Percentiles rank a stretch among this genome's conserved stretches.
These are phyloP conservation scores for Vidua chalybeata DNA, from an alignment of 2,113 vertebrate species.

Conservation along the genomic window DNA sequence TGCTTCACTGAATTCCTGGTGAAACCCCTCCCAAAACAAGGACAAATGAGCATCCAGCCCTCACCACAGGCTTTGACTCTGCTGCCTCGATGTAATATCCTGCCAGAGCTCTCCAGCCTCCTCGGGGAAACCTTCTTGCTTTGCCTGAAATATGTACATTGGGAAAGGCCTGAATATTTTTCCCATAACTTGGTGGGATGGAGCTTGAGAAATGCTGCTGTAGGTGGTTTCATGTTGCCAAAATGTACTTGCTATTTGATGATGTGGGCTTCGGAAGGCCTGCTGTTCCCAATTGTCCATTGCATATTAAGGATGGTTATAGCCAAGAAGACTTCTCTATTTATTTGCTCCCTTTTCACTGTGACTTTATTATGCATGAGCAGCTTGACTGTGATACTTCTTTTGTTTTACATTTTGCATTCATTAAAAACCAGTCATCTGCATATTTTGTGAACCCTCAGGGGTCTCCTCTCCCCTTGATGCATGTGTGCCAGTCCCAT, in stretches of 20 bases:
- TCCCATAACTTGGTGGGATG: not conserved
- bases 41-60: not conserved
- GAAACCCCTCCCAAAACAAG: not conserved
- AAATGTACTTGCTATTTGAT: constrained; percentile 77
- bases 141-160: not conserved
- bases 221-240: constrained; percentile 53
- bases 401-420: constrained; percentile 86
- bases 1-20: not conserved
- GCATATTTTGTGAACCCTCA: constrained; percentile 81
- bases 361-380: constrained; percentile 79
- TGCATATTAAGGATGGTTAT: constrained; percentile 76
- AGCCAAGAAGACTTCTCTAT: constrained; percentile 73
- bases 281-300: constrained; percentile 83
- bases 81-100: accelerated
- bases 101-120: not conserved
- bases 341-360: constrained; percentile 75
- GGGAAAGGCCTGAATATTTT: constrained; percentile 19
- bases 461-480: constrained; percentile 77
- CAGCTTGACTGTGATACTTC: constrained; percentile 74
- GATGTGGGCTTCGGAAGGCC: constrained; percentile 58
- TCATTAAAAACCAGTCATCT: constrained; percentile 86
- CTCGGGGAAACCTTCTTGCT: not conserved
- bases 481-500: constrained; percentile 74
- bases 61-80: not conserved
- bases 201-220: not conserved